These are phyloP conservation scores for Cassiopea andromeda DNA, from an alignment of 30 jellyfish, hydroid and myxozoan species.

Conservation along the genomic window DNA sequence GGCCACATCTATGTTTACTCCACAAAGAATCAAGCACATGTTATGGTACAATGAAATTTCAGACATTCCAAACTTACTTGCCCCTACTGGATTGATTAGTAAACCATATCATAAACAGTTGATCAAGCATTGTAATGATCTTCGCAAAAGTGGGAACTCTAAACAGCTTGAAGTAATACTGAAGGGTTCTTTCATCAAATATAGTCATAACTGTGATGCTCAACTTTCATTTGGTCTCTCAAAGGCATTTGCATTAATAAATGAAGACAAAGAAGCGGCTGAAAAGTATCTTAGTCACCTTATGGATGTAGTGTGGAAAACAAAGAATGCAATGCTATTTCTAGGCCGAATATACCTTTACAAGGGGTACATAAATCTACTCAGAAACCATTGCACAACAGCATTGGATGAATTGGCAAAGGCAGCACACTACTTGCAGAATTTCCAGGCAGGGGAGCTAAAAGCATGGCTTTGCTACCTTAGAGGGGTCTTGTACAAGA, in stretches of 20 bases:
- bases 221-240: neutral
- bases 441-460: constrained; percentile 4
- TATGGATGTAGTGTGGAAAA: neutral
- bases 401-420: neutral
- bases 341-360: neutral
- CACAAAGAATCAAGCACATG: neutral
- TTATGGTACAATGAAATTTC: neutral
- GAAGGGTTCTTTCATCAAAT: neutral
- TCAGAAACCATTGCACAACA: neutral
- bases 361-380: constrained; percentile 4
- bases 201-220: neutral
- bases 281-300: neutral
- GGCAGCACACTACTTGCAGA: constrained; percentile 1
- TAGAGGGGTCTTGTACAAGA: neutral
- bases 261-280: neutral
- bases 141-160: constrained; percentile 12
- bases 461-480: constrained; percentile 15
- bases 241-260: constrained; percentile 6
- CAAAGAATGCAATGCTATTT: neutral
- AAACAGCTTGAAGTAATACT: neutral
- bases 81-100: constrained; percentile 3
- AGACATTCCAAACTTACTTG: neutral
- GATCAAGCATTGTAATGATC: neutral
- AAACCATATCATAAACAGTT: neutral
- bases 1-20: neutral